Conservation (phyloP, 1,140 invertebrate species). For the Tenebrio molitor region DNA sequence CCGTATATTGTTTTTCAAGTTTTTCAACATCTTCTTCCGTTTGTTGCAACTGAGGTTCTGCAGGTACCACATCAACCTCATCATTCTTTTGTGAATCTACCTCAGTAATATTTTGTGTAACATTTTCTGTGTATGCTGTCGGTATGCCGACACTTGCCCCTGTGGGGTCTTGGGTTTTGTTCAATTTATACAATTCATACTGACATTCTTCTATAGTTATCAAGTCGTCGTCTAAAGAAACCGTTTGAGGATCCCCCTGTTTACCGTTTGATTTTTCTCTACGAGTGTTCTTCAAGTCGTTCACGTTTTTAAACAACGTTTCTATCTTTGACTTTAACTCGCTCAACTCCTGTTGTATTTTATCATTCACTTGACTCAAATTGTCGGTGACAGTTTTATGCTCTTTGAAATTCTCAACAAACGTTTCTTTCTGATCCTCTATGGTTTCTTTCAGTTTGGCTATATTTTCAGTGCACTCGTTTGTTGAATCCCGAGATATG, state of each 20-base stretch:
- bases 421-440: slow-evolving; percentile 23
- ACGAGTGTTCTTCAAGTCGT: not conserved
- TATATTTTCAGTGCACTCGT: not conserved
- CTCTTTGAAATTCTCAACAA: slow-evolving; percentile 1
- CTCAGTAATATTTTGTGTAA: too few species aligned
- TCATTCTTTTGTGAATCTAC: too few species aligned
- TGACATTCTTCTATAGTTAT: not conserved
- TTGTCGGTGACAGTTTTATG: slow-evolving; percentile 13
- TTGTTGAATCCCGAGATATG: not conserved
- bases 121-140: too few species aligned
- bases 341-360: slow-evolving; percentile 8
- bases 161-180: too few species aligned
- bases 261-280: not conserved
- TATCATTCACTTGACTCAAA: not conserved
- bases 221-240: too few species aligned
- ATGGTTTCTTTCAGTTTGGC: slow-evolving; percentile 3
- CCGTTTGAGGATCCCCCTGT: too few species aligned
- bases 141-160: too few species aligned
- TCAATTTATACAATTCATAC: not conserved
- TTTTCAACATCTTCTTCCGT: too few species aligned
- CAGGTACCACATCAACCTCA: too few species aligned
- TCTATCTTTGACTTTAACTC: slow-evolving; percentile 39
- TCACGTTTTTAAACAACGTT: slow-evolving; percentile 30
- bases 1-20: slow-evolving; percentile 8
- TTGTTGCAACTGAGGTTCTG: too few species aligned